Base-by-base conservation (phyloP, 2,113 vertebrate species). In the Aramus guarauna region DNA sequence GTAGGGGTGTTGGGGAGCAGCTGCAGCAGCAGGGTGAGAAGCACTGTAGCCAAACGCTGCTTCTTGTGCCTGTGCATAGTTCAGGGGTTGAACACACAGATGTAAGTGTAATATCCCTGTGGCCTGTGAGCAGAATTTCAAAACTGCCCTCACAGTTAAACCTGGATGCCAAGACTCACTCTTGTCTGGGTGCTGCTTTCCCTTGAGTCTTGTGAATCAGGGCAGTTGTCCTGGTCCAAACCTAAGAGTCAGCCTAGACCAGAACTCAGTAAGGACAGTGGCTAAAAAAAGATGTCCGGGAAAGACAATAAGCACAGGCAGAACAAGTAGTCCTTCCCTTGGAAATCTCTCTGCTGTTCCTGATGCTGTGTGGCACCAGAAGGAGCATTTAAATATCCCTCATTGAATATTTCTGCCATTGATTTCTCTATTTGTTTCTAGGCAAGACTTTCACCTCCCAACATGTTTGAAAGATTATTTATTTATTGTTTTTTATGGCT, bases 51-150 rank as follows among this genome's bases (percentile, higher is more conserved):
- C 5, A 2, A 76, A 81, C 12, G 20, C 10, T 1, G 4, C 34
- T 87, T 15, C 34, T 41, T 55, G 11, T n/a, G 0, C 0, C 0
- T 23, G 17, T 1, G 2, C 21, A 12, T 39, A n/a, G 27, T 53
- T 72, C 6, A 1, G 19, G 16, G 16, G 6, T 75, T 34, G 60
- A 56, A 66, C 23, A 12, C 21, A 3, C 6, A 39, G 47, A 5
- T 80, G 14, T 10, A 50, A 63, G 55, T 36, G 19, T 30, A 14
- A 6, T 68, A 39, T 62, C 84, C 30, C 8, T 34, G 37, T 48
- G 62, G 34, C 32, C 53, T n/a, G 19, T n/a, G 39, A 53, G 50
- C 2, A 3, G 50, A 36, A 56, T 69, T 90, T 90, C 68, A 80
- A 36, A 81, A 26, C 69, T 88, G 66, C 23, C 34, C 21, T 88